Evolutionary conservation across 2,113 vertebrate species (phyloP).

Genomic region (Natator depressus): DNA sequence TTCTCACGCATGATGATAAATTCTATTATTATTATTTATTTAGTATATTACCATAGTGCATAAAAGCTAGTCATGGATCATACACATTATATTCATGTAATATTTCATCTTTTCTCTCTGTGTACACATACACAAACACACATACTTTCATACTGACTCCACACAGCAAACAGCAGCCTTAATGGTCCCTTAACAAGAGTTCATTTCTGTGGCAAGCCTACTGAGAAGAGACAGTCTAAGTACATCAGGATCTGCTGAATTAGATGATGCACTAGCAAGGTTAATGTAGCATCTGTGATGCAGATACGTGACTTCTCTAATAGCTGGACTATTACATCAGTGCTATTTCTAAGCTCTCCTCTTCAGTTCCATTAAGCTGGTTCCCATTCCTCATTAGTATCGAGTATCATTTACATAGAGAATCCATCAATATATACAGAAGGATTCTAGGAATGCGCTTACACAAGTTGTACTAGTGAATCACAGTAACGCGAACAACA

Average conservation of each 20-base stretch:
- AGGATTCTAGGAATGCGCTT: slow-evolving; percentile 42
- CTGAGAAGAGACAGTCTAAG: slow-evolving; percentile 54
- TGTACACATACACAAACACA: background rate
- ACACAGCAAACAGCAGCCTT: background rate
- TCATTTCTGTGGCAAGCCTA: slow-evolving; percentile 57
- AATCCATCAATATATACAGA: slow-evolving; percentile 41
- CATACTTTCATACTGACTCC: slow-evolving; percentile 2
- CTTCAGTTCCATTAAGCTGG: slow-evolving; percentile 51
- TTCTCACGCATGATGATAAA: background rate
- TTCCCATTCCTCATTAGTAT: slow-evolving; percentile 50
- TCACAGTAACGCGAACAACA: background rate
- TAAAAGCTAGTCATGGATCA: background rate
- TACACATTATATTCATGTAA: background rate
- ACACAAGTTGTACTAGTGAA: slow-evolving; percentile 26
- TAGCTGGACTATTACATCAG: slow-evolving; percentile 55
- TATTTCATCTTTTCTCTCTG: background rate
- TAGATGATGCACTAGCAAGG: slow-evolving; percentile 51
- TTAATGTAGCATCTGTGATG: slow-evolving; percentile 65
- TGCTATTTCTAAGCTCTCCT: slow-evolving; percentile 67
- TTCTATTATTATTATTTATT: background rate
- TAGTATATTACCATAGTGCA: background rate
- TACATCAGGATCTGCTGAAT: slow-evolving; percentile 57
- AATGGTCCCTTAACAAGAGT: slow-evolving; percentile 9
- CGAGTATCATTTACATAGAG: slow-evolving; percentile 56
- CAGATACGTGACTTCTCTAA: slow-evolving; percentile 67